phyloP scores from a whole-genome alignment of 2,797 vertebrate genomes.

The Ceryle rudis region DNA sequence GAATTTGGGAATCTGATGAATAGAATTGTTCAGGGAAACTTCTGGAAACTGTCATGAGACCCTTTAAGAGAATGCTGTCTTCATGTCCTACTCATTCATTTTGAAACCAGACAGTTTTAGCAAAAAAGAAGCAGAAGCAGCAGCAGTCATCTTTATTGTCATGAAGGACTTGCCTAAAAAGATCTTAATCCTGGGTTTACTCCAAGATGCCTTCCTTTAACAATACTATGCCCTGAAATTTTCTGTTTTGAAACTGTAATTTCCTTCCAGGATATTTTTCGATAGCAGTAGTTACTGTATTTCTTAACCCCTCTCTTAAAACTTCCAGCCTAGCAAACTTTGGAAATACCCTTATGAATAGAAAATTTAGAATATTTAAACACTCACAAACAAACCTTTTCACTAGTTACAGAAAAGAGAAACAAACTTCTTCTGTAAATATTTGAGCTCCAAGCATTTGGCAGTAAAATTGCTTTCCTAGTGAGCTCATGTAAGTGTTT shows the following conservation, averaged over 20 bases:
- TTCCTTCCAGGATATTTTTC: neutral
- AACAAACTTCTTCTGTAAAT: slow-evolving; percentile 50
- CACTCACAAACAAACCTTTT: slow-evolving; percentile 30
- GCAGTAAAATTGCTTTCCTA: slow-evolving; percentile 43
- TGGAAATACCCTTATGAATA: neutral
- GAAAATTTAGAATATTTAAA: slow-evolving; percentile 12
- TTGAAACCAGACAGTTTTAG: neutral
- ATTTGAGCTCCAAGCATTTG: slow-evolving; percentile 46
- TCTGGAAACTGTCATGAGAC: neutral
- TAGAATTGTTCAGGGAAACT: neutral
- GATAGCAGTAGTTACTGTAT: neutral
- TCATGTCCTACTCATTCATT: neutral
- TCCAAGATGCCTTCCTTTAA: neutral
- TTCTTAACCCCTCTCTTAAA: neutral
- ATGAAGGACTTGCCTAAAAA: neutral
- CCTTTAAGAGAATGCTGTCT: neutral
- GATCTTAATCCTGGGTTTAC: neutral
- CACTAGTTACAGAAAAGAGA: slow-evolving; percentile 32
- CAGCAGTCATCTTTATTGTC: neutral
- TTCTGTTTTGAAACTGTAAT: neutral
- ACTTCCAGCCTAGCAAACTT: neutral
- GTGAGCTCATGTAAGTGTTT: slow-evolving; percentile 15
- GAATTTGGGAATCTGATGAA: neutral
- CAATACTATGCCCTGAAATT: neutral
- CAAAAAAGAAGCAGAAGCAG: neutral